Base-by-base conservation (phyloP, 2,888 invertebrate genomes). In the Mystacides longicornis region DNA sequence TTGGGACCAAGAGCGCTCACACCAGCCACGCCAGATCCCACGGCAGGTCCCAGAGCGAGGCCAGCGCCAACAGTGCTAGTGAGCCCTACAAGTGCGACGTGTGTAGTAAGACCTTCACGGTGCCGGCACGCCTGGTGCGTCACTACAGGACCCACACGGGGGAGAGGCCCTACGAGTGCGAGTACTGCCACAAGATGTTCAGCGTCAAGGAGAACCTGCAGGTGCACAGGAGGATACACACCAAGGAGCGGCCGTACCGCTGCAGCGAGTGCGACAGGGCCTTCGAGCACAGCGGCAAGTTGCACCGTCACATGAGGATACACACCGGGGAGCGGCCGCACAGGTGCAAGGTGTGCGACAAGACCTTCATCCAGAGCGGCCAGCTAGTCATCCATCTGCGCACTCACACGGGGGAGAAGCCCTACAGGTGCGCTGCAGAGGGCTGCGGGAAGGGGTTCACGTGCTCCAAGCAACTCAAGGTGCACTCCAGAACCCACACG, bases 151-250 rank as follows among this genome's bases (percentile, higher is more conserved):
- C 92, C 9, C 93, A 93, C 68, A 93, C 93, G 21, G 93, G 93
- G 33, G 93, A 93, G 68, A 85, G 93, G 64, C 93, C 93, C 1
- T 93, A 91, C 70, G 85, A 89, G 70, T 93, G 93, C 72, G 93
- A 93, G 70, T 92, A 89, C 71, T 93, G 93, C 74, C 88, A 87
- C 71, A 93, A 93, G 71, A 87, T 89, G 67, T 93, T 93, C 73
- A 92, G 92, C 67, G 93, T 93, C 7, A 93, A 93, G 71, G 93
- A 93, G 71, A 93, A 93, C 70, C 77, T 93, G 56, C 91, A 91
- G 73, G 93, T 93, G 14, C 93, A 93, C 70, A 78, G 86, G 42
- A 82, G 93, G 57, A 93, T 93, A 62, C 93, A 93, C 71, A 93
- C 93, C 57, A 93, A 93, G 72, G 93, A 93, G 71, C 81, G 93